A percentile compares a stretch with the other conserved stretches of the same genome.
Conservation (phyloP, 2,797 vertebrate species). For the Pteronotus mesoamericanus region DNA sequence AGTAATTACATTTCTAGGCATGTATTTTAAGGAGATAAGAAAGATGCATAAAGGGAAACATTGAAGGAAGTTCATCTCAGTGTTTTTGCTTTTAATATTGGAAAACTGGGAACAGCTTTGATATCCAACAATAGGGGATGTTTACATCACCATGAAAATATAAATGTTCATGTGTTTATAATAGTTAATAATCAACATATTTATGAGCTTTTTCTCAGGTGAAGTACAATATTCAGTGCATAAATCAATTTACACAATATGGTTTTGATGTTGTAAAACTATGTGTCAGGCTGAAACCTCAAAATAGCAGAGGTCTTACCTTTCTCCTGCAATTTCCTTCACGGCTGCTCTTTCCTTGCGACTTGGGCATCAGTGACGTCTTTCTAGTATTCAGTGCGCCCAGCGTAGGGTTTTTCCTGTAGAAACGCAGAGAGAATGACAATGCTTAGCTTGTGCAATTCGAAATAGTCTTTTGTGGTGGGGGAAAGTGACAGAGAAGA, state of each 20-base stretch:
- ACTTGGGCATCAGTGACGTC: neutral
- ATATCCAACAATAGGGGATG: neutral
- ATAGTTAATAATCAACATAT: neutral
- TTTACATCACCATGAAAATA: neutral
- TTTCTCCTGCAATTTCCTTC: neutral
- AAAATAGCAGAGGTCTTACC: neutral
- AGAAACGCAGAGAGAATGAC: neutral
- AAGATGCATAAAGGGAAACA: neutral
- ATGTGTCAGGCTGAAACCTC: neutral
- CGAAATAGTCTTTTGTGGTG: neutral
- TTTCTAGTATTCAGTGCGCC: neutral
- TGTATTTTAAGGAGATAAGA: neutral
- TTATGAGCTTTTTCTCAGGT: neutral
- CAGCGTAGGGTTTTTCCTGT: neutral
- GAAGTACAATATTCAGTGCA: neutral
- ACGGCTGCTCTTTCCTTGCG: neutral
- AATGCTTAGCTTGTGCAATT: neutral
- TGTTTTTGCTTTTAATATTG: neutral
- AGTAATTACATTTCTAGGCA: neutral
- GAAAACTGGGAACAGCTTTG: neutral
- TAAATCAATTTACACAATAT: neutral
- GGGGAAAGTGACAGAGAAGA: neutral
- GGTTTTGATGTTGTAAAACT: neutral
- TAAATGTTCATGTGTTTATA: neutral
- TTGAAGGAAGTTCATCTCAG: neutral